A percentile compares a stretch with the other conserved stretches of the same genome.
phyloP scores from a whole-genome alignment of 1,140 invertebrate genomes.

The Solenopsis fugax region DNA sequence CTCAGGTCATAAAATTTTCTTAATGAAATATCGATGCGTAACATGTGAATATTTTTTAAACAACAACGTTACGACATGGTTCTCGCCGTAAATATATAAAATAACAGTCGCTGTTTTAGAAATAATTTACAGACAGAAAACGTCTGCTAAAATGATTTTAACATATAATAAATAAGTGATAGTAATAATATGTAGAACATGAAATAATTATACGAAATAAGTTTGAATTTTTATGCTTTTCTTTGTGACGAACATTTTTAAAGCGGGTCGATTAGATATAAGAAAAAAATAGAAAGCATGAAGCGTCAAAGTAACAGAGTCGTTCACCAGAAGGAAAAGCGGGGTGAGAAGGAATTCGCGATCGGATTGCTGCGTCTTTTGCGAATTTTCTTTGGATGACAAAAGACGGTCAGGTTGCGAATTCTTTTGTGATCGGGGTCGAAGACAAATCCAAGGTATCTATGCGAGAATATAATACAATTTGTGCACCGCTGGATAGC shows the following conservation, averaged over 20 bases:
- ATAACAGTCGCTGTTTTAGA: not conserved
- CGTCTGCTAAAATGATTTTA: not conserved
- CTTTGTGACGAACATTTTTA: not conserved
- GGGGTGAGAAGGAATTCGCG: not conserved
- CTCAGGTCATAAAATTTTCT: too few relatives aligned
- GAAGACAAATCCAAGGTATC: not conserved
- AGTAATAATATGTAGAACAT: not conserved
- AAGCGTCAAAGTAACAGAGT: not conserved
- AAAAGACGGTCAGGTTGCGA: constrained; percentile 26
- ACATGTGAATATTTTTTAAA: too few relatives aligned
- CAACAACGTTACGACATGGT: constrained; percentile 10
- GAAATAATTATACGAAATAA: not conserved
- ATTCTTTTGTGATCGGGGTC: constrained; percentile 25
- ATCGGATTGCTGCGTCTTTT: constrained; percentile 7
- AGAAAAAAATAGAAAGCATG: not conserved
- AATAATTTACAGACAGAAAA: not conserved
- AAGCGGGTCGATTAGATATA: not conserved
- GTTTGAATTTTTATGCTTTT: not conserved
- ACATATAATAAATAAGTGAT: not conserved
- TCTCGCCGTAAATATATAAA: not conserved
- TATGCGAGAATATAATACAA: not conserved
- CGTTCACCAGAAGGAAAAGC: not conserved
- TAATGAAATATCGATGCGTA: too few relatives aligned
- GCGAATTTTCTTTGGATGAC: constrained; percentile 18
- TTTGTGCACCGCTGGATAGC: not conserved